phyloP scores from a whole-genome alignment of 2,113 vertebrate genomes.

The Dicrurus megarhynchus region DNA sequence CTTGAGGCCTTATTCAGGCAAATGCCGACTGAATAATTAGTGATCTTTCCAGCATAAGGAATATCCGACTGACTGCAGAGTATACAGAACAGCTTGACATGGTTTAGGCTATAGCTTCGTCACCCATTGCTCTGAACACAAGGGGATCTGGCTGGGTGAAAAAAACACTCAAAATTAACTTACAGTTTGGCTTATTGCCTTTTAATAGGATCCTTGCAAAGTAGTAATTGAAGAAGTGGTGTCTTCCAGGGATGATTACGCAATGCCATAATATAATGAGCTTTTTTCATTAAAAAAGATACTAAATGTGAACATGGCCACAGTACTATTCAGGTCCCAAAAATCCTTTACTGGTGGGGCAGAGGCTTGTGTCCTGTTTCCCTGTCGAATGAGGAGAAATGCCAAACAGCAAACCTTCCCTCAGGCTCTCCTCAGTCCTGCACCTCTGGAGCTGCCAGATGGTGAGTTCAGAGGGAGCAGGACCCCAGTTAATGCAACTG shows the following conservation, averaged over 20 bases:
- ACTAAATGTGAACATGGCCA: background rate
- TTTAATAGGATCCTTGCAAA: background rate
- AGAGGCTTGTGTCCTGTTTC: background rate
- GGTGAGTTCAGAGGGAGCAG: background rate
- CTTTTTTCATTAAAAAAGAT: background rate
- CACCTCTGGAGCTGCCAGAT: background rate
- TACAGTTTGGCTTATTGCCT: background rate
- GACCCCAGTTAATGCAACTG: background rate
- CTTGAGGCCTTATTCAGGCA: constrained; percentile 48
- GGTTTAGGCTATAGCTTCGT: background rate
- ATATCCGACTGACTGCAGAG: background rate
- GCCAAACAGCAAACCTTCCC: background rate
- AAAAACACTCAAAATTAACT: background rate
- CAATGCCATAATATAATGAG: background rate
- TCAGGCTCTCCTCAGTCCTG: accelerated
- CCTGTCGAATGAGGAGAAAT: background rate
- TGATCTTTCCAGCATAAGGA: constrained; percentile 38
- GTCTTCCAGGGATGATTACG: background rate
- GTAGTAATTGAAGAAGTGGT: background rate
- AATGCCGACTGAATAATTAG: constrained; percentile 11
- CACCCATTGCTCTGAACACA: background rate
- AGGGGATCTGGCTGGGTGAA: background rate
- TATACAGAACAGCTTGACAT: background rate
- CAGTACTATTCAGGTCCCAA: background rate
- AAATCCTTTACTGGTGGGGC: background rate